phyloP scores from a whole-genome alignment of 2,888 invertebrate species.

The Euzophera pinguis region DNA sequence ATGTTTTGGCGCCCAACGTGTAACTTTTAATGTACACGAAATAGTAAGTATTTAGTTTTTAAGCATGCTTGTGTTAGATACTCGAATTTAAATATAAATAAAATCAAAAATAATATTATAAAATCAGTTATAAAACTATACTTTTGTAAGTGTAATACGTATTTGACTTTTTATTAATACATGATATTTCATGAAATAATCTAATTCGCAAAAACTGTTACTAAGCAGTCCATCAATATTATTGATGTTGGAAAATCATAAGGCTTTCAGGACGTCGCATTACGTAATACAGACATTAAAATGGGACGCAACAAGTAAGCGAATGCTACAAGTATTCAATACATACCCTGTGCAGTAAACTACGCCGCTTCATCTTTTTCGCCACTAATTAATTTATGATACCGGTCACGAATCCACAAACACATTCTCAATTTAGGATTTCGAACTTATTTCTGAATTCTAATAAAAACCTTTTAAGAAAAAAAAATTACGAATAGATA shows the following conservation, averaged over 20 bases:
- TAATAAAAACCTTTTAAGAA: constrained; percentile 21
- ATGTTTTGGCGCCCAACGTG: constrained; percentile 17
- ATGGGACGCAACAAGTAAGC: constrained; percentile 66
- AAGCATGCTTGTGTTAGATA: no score
- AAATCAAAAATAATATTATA: no score
- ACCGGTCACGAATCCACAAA: constrained; percentile 37
- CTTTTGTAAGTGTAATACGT: no score
- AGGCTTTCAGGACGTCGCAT: constrained; percentile 42
- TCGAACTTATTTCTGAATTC: constrained; percentile 27
- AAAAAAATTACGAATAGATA: constrained; percentile 21
- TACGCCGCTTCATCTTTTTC: constrained; percentile 57
- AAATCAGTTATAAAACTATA: no score
- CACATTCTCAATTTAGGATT: constrained; percentile 31
- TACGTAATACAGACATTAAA: constrained; percentile 58
- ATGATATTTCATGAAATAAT: no score
- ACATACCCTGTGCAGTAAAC: constrained; percentile 36
- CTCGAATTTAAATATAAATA: no score
- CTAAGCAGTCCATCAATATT: background rate
- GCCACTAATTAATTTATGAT: constrained; percentile 40
- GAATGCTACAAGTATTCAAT: constrained; percentile 47
- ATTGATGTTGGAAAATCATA: constrained; percentile 22
- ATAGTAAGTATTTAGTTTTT: no score
- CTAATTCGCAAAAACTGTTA: no score
- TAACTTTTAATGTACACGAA: no score
- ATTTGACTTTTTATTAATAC: no score